Percentiles rank a stretch among this genome's conserved stretches.
These are phyloP conservation scores for Cyphomyrus plagiostoma DNA, from an alignment of 2,113 vertebrate species.

Conservation along the genomic window DNA sequence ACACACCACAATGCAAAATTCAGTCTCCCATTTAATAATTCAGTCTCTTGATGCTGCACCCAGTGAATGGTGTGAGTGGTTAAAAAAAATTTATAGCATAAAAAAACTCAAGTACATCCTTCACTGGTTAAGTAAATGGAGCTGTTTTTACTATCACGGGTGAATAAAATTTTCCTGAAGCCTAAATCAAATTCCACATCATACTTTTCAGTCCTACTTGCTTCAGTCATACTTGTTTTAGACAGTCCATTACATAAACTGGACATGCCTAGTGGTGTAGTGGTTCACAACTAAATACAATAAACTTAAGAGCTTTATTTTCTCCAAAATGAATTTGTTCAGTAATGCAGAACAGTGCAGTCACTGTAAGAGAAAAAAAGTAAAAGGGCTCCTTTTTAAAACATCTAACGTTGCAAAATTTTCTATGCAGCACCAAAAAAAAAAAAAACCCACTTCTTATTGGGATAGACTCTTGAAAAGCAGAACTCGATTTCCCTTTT, in stretches of 20 bases:
- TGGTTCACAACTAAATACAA: neutral
- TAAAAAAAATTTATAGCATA: neutral
- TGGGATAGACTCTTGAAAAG: neutral
- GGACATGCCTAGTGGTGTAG: neutral
- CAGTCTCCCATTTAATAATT: conserved; percentile 45
- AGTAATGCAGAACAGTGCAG: neutral
- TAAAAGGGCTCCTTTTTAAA: neutral
- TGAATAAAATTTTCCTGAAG: neutral
- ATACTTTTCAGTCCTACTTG: neutral
- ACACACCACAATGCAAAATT: conserved; percentile 22
- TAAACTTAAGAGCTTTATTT: neutral
- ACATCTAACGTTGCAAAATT: neutral
- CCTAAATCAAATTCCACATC: neutral
- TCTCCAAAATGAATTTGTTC: neutral
- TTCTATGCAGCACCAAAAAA: neutral
- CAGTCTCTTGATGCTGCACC: neutral
- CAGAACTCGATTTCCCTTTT: neutral
- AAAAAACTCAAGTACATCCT: conserved; percentile 5
- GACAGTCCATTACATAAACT: neutral
- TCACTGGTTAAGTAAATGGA: neutral
- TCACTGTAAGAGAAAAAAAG: neutral
- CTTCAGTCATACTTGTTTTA: neutral
- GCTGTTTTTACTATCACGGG: neutral
- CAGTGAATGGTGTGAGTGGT: neutral
- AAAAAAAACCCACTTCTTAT: neutral